These are phyloP conservation scores for Ennomos fuscantarius DNA, from an alignment of 2,888 invertebrate species.

Conservation along the genomic window DNA sequence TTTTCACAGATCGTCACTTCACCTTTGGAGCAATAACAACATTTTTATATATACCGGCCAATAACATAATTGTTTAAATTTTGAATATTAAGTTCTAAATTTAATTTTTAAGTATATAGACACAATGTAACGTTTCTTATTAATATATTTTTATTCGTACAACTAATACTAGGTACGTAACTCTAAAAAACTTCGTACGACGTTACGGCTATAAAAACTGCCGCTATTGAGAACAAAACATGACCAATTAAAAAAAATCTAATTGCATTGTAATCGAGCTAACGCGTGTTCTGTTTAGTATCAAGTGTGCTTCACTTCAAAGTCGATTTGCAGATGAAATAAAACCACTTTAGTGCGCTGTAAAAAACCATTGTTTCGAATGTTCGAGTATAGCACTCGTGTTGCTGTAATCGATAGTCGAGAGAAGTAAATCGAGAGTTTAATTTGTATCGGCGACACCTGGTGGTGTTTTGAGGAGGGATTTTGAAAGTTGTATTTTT, in stretches of 20 bases:
- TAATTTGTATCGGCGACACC: slow-evolving; percentile 28
- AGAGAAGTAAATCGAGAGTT: slow-evolving; percentile 20
- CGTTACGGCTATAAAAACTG: too few species aligned
- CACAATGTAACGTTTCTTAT: too few species aligned
- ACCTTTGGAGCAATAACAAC: too few species aligned
- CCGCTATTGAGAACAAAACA: neutral
- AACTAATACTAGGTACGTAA: too few species aligned
- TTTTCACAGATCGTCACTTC: too few species aligned
- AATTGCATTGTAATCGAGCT: slow-evolving; percentile 27
- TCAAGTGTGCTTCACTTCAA: slow-evolving; percentile 33
- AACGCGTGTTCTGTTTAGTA: slow-evolving; percentile 30
- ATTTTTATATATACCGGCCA: too few species aligned
- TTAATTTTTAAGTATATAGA: too few species aligned
- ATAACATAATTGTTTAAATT: too few species aligned
- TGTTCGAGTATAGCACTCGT: slow-evolving; percentile 23
- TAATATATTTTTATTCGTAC: too few species aligned
- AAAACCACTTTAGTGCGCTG: slow-evolving; percentile 16
- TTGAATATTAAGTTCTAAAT: too few species aligned
- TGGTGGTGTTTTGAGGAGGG: slow-evolving; percentile 13
- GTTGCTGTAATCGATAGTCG: slow-evolving; percentile 45
- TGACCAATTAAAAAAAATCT: slow-evolving; percentile 8
- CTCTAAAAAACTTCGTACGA: too few species aligned
- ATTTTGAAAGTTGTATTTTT: neutral
- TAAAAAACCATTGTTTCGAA: slow-evolving; percentile 29
- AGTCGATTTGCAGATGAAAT: slow-evolving; percentile 23